These are phyloP conservation scores for Geophilus truncorum DNA, from an alignment of 2,888 invertebrate genomes.

Conservation along the genomic window DNA sequence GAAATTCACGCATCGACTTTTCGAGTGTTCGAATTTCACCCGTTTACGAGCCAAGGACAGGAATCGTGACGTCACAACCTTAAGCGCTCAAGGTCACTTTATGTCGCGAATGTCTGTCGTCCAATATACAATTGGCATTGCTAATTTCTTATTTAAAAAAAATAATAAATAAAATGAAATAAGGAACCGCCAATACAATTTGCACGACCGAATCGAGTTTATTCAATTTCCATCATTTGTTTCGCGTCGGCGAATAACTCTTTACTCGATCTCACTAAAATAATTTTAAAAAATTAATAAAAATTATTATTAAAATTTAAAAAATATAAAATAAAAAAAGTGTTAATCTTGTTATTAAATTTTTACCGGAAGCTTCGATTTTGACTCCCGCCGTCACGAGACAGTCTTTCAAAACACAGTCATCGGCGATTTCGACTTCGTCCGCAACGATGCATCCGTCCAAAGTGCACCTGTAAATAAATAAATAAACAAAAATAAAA, in stretches of 20 bases:
- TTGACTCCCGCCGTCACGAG: background rate
- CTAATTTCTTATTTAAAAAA: background rate
- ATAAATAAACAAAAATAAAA: background rate
- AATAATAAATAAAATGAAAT: background rate
- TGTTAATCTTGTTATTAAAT: background rate
- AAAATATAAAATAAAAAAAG: background rate
- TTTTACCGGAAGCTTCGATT: background rate
- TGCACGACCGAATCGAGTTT: too few species aligned
- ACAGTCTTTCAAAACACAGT: background rate
- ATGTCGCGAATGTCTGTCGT: background rate
- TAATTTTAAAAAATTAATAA: background rate
- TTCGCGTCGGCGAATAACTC: background rate
- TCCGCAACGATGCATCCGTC: background rate
- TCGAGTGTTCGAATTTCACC: background rate
- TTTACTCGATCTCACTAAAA: background rate
- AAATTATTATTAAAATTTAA: too few species aligned
- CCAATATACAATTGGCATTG: background rate
- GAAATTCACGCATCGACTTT: background rate
- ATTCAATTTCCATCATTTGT: background rate
- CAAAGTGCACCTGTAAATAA: background rate
- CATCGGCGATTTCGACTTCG: background rate
- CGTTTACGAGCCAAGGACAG: background rate
- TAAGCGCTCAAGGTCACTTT: background rate
- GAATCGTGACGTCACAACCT: background rate
- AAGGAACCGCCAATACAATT: too few species aligned